Evolutionary conservation across 2,113 vertebrate genomes (phyloP).

Genomic region (Tetrao urogallus): DNA sequence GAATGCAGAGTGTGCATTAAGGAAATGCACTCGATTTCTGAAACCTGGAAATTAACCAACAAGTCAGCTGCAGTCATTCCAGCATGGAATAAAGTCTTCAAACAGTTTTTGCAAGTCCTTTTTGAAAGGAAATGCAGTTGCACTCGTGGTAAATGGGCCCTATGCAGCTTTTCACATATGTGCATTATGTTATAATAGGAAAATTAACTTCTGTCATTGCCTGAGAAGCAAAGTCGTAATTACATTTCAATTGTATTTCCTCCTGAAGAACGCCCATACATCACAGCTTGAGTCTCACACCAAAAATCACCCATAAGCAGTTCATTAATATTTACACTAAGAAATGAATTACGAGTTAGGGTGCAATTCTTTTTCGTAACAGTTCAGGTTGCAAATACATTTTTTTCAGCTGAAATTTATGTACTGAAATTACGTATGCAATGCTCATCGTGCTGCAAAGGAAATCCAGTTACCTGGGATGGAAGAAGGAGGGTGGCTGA

Average conservation of each 20-base stretch:
- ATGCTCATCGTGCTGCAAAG: neutral
- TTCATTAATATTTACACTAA: neutral
- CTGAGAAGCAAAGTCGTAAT: neutral
- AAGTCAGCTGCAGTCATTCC: neutral
- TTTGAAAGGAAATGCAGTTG: neutral
- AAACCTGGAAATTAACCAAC: neutral
- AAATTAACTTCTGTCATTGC: neutral
- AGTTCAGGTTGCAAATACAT: neutral
- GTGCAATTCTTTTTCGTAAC: neutral
- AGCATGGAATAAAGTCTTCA: neutral
- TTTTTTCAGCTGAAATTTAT: neutral
- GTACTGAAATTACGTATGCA: neutral
- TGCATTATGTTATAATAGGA: neutral
- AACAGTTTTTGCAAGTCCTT: neutral
- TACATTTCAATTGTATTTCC: neutral
- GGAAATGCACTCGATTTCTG: conserved; percentile 6
- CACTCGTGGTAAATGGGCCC: neutral
- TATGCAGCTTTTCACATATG: neutral
- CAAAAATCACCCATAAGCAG: neutral
- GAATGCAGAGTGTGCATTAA: neutral
- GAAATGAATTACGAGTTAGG: neutral
- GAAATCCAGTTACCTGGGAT: conserved; percentile 87
- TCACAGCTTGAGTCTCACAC: neutral
- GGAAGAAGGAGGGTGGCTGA: conserved; percentile 83
- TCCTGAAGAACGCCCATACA: neutral